Conservation (phyloP, 2,797 vertebrate species). For the Psittacula echo region DNA sequence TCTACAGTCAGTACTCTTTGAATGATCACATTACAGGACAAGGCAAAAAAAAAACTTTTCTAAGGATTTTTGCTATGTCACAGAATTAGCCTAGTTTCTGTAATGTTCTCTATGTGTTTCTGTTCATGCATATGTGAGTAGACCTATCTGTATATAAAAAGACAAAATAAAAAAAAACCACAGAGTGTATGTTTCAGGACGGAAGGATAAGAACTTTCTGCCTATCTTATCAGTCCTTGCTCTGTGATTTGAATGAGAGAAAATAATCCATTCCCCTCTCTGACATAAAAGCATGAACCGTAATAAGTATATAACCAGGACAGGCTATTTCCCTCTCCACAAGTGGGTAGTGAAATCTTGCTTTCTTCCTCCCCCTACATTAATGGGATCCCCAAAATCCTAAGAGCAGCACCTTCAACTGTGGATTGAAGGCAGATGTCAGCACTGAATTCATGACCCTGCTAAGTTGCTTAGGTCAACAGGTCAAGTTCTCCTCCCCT, state of each 20-base stretch:
- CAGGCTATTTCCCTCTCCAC: neutral
- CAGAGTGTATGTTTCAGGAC: fast-evolving
- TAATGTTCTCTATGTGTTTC: neutral
- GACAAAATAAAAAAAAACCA: neutral
- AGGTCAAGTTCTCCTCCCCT: neutral
- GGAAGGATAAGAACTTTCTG: neutral
- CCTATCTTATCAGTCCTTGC: neutral
- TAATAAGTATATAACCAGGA: neutral
- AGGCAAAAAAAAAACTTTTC: neutral
- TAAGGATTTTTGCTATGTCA: neutral
- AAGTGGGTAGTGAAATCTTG: neutral
- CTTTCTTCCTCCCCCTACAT: neutral
- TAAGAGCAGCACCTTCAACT: neutral
- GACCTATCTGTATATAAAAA: neutral
- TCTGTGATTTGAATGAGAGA: neutral
- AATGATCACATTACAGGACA: neutral
- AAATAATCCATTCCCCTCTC: neutral
- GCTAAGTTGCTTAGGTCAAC: neutral
- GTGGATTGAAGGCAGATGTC: neutral
- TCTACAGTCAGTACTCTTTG: neutral
- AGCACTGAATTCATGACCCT: neutral
- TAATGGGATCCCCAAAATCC: neutral
- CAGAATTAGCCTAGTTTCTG: neutral
- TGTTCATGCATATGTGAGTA: neutral
- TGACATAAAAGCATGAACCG: neutral